Conservation (phyloP, 2,888 invertebrate species). For the Acanthosepion esculentum region DNA sequence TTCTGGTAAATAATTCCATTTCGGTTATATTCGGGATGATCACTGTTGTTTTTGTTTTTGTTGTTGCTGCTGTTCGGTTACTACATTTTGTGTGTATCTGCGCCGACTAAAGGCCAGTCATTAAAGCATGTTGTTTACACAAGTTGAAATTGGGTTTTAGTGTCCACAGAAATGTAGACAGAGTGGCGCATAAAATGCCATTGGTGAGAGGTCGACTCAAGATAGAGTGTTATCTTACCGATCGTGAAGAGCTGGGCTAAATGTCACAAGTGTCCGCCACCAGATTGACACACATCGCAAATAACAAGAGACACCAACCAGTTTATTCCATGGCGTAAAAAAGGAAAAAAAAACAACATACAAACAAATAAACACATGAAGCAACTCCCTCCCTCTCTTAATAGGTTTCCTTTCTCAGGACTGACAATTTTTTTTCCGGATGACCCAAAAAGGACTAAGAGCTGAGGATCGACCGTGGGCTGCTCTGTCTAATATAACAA, state of each 20-base stretch:
- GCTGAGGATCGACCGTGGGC: too few relatives aligned
- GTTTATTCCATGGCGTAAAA: neutral
- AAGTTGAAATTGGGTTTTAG: neutral
- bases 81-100: neutral
- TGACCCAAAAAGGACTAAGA: too few relatives aligned
- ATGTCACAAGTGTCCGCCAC: neutral
- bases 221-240: neutral
- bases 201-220: neutral
- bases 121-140: slow-evolving; percentile 22
- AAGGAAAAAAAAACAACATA: too few relatives aligned
- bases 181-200: neutral
- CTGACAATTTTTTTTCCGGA: too few relatives aligned
- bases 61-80: neutral
- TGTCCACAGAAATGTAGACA: slow-evolving; percentile 4
- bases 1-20: too few relatives aligned
- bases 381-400: too few relatives aligned
- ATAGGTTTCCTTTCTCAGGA: too few relatives aligned
- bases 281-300: neutral
- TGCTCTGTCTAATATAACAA: too few relatives aligned
- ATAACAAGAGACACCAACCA: neutral
- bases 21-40: too few relatives aligned
- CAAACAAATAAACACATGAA: too few relatives aligned
- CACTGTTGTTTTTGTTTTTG: too few relatives aligned
- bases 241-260: neutral
- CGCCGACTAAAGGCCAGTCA: neutral